These are phyloP conservation scores for Tetropium fuscum DNA, from an alignment of 2,888 invertebrate genomes.

Conservation along the genomic window DNA sequence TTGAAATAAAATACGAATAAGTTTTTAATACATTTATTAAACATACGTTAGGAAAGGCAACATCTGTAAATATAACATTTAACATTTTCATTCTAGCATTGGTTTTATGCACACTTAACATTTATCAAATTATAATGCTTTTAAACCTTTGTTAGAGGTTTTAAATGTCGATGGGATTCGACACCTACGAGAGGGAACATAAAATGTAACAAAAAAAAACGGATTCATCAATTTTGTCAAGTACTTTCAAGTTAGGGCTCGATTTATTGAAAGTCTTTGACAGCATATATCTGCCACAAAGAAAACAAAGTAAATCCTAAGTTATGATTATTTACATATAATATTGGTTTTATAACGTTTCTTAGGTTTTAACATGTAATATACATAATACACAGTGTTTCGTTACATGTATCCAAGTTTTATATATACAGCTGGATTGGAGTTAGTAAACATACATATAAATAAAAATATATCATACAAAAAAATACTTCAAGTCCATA, in stretches of 20 bases:
- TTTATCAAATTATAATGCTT: constrained; percentile 11
- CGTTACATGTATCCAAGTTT: no score
- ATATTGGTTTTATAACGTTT: constrained; percentile 6
- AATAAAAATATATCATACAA: constrained; percentile 37
- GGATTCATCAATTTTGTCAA: constrained; percentile 47
- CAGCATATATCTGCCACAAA: constrained; percentile 31
- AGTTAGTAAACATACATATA: constrained; percentile 17
- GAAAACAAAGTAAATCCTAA: constrained; percentile 10
- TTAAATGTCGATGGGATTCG: constrained; percentile 2
- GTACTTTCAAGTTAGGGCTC: constrained; percentile 61
- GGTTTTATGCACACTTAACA: constrained; percentile 19
- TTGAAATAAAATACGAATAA: background rate
- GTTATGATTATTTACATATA: constrained; percentile 22
- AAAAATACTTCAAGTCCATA: constrained; percentile 44
- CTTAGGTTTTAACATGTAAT: constrained; percentile 26
- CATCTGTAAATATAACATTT: constrained; percentile 44
- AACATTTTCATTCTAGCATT: constrained; percentile 32
- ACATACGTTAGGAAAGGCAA: constrained; percentile 46
- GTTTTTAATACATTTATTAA: constrained; percentile 41
- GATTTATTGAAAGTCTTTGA: constrained; percentile 56
- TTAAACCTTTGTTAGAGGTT: constrained; percentile 18
- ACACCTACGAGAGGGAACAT: no score
- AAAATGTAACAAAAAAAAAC: no score
- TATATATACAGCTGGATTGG: constrained; percentile 32
- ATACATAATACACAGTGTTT: no score